A percentile compares a stretch with the other conserved stretches of the same genome.
Evolutionary conservation across 1,140 invertebrate genomes (phyloP).

Genomic region (Meloidogyne chitwoodi): DNA sequence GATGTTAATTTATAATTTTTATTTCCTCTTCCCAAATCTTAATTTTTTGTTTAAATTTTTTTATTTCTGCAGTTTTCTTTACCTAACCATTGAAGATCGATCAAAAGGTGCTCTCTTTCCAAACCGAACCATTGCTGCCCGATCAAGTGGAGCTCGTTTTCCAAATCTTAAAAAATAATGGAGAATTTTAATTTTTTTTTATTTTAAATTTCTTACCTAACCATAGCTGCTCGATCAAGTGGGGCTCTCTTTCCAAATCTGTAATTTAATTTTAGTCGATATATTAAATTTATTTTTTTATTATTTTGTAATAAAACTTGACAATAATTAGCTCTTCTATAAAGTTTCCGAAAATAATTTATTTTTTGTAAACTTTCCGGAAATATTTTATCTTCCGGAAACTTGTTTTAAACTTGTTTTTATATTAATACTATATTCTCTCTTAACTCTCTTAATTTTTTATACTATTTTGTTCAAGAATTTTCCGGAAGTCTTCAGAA

Average conservation of each 20-base stretch:
- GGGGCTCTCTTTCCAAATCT: not conserved
- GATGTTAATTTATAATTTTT: not conserved
- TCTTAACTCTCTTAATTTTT: too few relatives aligned
- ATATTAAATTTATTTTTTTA: too few relatives aligned
- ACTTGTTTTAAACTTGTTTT: too few relatives aligned
- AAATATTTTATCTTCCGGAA: not conserved
- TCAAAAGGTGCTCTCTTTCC: constrained; percentile 16
- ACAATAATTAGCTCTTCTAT: too few relatives aligned
- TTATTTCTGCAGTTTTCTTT: not conserved
- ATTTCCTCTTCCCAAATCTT: not conserved
- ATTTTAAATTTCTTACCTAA: not conserved
- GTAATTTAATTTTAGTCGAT: not conserved
- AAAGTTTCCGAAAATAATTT: too few relatives aligned
- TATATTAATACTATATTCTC: too few relatives aligned
- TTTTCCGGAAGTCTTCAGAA: not conserved
- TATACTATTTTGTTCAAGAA: too few relatives aligned
- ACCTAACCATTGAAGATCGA: constrained; percentile 10
- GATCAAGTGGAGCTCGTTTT: not conserved
- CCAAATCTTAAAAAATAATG: not conserved
- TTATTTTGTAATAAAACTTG: too few relatives aligned
- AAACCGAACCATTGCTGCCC: not conserved
- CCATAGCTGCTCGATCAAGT: not conserved
- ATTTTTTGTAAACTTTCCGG: not conserved
- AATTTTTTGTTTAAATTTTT: too few relatives aligned
- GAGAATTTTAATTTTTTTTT: not conserved